A percentile compares a stretch with the other conserved stretches of the same genome.
phyloP scores from a whole-genome alignment of 2,888 invertebrate species.

The Volucella inanis region DNA sequence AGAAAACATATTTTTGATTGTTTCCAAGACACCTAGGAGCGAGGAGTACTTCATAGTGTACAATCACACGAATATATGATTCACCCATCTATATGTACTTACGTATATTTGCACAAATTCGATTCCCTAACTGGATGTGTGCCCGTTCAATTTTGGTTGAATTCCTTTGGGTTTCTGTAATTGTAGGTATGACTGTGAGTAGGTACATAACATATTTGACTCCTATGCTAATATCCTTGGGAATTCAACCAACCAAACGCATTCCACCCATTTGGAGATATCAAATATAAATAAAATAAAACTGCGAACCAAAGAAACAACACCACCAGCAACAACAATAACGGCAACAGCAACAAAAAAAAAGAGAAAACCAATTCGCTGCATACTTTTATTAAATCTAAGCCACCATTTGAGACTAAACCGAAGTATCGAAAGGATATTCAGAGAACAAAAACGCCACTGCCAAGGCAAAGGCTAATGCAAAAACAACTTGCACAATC shows the following conservation, averaged over 20 bases:
- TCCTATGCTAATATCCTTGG: constrained; percentile 59
- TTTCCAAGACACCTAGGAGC: constrained; percentile 41
- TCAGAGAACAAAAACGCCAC: constrained; percentile 48
- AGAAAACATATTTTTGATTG: constrained; percentile 36
- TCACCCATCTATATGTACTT: not conserved
- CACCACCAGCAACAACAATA: not conserved
- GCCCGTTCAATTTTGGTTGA: constrained; percentile 37
- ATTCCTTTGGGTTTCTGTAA: constrained; percentile 55
- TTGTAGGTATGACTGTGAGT: not conserved
- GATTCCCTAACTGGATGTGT: constrained; percentile 55
- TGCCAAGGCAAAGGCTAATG: constrained; percentile 10
- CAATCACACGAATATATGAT: constrained; percentile 47
- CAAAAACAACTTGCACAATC: too few relatives aligned
- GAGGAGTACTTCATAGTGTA: constrained; percentile 54
- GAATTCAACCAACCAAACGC: constrained; percentile 61
- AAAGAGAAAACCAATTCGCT: constrained; percentile 49
- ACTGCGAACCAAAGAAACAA: constrained; percentile 33
- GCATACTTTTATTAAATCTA: constrained; percentile 75
- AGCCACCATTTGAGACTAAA: constrained; percentile 73
- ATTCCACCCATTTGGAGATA: constrained; percentile 68
- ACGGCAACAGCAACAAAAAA: constrained; percentile 4
- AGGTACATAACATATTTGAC: constrained; percentile 9
- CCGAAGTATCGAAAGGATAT: constrained; percentile 49
- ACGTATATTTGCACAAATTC: constrained; percentile 50
- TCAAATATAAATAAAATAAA: constrained; percentile 70